Evolutionary conservation across 2,797 vertebrate species (phyloP), one percentile per base, ranked within the genome.

Genomic region (Sitta carolinensis): DNA sequence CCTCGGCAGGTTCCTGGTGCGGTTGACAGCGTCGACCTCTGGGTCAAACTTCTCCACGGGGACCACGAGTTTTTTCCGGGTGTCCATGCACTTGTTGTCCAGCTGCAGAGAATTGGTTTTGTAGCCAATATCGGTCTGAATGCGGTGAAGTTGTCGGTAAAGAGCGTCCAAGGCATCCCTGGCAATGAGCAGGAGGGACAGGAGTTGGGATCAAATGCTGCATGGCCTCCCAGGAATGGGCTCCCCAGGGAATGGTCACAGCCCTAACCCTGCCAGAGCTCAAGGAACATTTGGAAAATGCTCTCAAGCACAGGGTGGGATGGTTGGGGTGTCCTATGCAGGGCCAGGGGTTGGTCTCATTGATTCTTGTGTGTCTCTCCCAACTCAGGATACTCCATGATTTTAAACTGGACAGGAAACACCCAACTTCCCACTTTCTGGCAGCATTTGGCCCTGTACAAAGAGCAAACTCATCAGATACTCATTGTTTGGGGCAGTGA

Each of bases 81-180:
- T 86, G 40, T 98, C 98, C 97, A 97, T 43, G 80, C 98, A 98
- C 88, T 98, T 98, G 79, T 97, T 97, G 93, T 98, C 98, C 86
- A 98, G 64, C 52, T 94, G 42, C 89, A 98, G 95, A 68, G 98
- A 98, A 55, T 95, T 97, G 62, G 95, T 84, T 87, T 98, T 98
- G 96, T 92, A 97, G 66, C 90, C 74, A 2, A 93, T 96, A 59
- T 98, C 98, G 7, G 95, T 95, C 94, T 96, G 97, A 79, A 98
- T 92, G 84, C 92, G 95, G 81, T 98, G 96, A 66, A 98, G 97
- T 22, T 98, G 98, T 63, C 97, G 97, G 85, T 95, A 84, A 32
- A 98, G 95, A 38, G 96, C 94, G 0, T 98, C 96, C 77, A 98
- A 89, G 12, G 97, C 90, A 5, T 94, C 91, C 94, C 98, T 98